phyloP scores from a whole-genome alignment of 2,797 vertebrate species.

The Alauda arvensis region DNA sequence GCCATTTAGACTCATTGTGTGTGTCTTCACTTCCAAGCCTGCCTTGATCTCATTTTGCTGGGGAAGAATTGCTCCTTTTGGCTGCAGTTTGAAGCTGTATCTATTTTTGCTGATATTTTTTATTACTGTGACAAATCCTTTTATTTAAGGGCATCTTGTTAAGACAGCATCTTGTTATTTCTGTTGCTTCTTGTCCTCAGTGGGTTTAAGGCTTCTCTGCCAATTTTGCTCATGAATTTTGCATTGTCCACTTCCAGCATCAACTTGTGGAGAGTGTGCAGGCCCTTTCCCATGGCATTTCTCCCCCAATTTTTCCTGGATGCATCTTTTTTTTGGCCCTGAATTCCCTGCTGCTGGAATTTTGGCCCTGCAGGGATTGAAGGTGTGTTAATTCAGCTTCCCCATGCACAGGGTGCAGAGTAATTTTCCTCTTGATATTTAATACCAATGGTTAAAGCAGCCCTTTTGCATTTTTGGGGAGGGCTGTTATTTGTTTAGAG shows the following conservation, averaged over 20 bases:
- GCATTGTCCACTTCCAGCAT: fast-evolving
- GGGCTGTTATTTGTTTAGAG: background rate
- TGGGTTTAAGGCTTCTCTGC: background rate
- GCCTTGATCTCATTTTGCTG: background rate
- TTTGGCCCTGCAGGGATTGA: background rate
- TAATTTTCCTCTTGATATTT: background rate
- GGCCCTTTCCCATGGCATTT: fast-evolving
- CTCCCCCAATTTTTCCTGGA: background rate
- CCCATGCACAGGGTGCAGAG: background rate
- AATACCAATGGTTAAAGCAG: background rate
- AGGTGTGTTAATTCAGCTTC: background rate
- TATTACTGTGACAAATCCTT: slow-evolving; percentile 1
- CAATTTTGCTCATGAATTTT: background rate
- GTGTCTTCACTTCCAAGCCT: background rate
- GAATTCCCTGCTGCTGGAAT: background rate
- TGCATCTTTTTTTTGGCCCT: background rate
- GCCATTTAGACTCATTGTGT: background rate
- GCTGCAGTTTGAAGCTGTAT: background rate
- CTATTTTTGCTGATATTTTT: background rate
- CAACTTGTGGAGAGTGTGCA: background rate
- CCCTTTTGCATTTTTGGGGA: background rate
- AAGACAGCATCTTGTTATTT: slow-evolving; percentile 8
- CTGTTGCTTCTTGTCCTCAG: background rate
- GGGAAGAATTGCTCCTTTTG: slow-evolving; percentile 7
- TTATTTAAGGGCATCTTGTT: background rate